Percentiles rank a stretch among this genome's conserved stretches.
Evolutionary conservation across 2,888 invertebrate species (phyloP).

Genomic region (Plagodis pulveraria): DNA sequence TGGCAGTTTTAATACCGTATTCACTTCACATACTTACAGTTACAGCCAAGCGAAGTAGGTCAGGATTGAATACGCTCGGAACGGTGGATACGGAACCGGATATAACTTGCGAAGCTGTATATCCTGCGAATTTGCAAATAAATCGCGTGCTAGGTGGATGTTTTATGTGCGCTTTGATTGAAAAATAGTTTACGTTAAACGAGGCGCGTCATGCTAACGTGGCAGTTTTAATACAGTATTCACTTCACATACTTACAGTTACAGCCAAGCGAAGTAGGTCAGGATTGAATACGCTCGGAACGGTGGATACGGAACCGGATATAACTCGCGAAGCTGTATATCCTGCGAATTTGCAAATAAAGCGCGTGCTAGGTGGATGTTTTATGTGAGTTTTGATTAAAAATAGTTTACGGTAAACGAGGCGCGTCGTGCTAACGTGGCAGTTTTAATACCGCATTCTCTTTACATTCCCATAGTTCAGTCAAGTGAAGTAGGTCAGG

Average conservation of each 20-base stretch:
- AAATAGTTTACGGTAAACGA: neutral
- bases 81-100: slow-evolving; percentile 50
- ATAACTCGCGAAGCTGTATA: slow-evolving; percentile 42
- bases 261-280: slow-evolving; percentile 29
- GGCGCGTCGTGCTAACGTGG: neutral
- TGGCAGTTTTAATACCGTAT: neutral
- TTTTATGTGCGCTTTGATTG: slow-evolving; percentile 32
- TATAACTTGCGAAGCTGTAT: slow-evolving; percentile 42
- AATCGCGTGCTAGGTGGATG: slow-evolving; percentile 31
- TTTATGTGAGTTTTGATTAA: slow-evolving; percentile 31
- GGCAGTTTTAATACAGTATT: neutral
- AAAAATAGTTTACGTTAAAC: neutral
- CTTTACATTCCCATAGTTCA: slow-evolving; percentile 13
- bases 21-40: slow-evolving; percentile 10
- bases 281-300: slow-evolving; percentile 45
- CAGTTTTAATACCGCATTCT: slow-evolving; percentile 3
- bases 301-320: slow-evolving; percentile 51
- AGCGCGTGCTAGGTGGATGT: slow-evolving; percentile 29
- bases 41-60: slow-evolving; percentile 28
- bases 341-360: slow-evolving; percentile 52
- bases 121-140: slow-evolving; percentile 52
- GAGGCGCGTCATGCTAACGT: neutral
- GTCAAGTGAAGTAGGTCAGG: slow-evolving; percentile 35
- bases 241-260: slow-evolving; percentile 11
- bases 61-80: slow-evolving; percentile 44